Conservation (phyloP, 2,113 vertebrate species). For the Pterocles orientalis region DNA sequence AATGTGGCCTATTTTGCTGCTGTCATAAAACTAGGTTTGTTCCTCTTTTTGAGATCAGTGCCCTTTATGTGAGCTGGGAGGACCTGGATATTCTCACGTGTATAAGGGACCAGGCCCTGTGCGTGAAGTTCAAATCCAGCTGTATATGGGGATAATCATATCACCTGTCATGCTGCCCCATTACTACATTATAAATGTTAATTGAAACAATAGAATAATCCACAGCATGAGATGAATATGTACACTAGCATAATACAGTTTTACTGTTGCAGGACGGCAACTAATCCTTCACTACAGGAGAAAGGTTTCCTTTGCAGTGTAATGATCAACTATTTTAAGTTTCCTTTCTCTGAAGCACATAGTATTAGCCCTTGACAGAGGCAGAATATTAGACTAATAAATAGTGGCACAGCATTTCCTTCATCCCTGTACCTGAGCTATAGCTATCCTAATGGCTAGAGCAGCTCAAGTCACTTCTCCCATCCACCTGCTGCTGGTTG, state of each 20-base stretch:
- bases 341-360: background rate
- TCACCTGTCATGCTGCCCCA: background rate
- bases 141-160: background rate
- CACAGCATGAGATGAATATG: background rate
- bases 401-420: background rate
- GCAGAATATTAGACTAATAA: background rate
- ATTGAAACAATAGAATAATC: background rate
- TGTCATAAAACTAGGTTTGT: background rate
- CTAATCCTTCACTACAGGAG: background rate
- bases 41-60: background rate
- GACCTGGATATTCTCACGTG: background rate
- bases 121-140: background rate
- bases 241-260: background rate
- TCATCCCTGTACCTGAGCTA: accelerated
- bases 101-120: background rate
- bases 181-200: background rate
- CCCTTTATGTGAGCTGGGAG: background rate
- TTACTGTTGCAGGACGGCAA: background rate
- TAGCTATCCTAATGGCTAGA: background rate
- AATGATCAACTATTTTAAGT: background rate
- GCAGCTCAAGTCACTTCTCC: background rate
- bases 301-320: background rate
- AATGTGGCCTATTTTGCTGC: background rate
- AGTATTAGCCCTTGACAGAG: background rate
- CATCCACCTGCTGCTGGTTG: background rate